Conservation (phyloP, 2,113 vertebrate species). For the Cryptomyrus ogoouensis region DNA sequence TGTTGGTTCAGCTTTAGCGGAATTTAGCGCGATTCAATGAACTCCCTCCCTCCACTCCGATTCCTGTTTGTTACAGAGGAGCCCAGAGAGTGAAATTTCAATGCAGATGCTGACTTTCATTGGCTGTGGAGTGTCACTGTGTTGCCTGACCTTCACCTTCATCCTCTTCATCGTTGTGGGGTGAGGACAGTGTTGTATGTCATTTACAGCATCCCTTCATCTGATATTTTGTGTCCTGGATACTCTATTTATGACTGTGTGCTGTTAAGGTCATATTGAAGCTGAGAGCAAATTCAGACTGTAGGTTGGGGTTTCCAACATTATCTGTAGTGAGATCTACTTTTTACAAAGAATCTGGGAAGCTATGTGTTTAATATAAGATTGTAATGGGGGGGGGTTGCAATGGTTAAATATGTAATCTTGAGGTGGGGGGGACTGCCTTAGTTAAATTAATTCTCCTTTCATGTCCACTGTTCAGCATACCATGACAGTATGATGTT, state of each 20-base stretch:
- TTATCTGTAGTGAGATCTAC: neutral
- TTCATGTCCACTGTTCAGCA: neutral
- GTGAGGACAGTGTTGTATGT: slow-evolving; percentile 56
- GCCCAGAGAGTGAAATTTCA: slow-evolving; percentile 61
- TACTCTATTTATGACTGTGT: neutral
- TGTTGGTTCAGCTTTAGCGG: neutral
- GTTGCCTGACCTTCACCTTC: slow-evolving; percentile 76
- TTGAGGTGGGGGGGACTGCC: neutral
- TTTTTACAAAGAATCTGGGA: neutral
- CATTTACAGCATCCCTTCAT: neutral
- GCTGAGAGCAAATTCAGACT: neutral
- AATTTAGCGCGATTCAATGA: neutral
- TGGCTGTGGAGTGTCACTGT: slow-evolving; percentile 83
- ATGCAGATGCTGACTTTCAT: slow-evolving; percentile 79
- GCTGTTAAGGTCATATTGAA: neutral
- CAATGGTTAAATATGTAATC: neutral
- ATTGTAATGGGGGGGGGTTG: neutral
- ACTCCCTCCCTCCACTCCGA: neutral
- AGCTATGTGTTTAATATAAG: neutral
- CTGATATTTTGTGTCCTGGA: neutral
- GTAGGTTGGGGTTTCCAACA: neutral
- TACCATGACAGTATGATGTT: neutral
- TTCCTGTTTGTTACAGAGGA: slow-evolving; percentile 56
- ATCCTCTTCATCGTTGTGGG: slow-evolving; percentile 77
- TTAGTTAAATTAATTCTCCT: neutral